Percentiles rank a stretch among this genome's conserved stretches.
Evolutionary conservation across 2,797 vertebrate species (phyloP).

Genomic region (Gorsachius magnificus): DNA sequence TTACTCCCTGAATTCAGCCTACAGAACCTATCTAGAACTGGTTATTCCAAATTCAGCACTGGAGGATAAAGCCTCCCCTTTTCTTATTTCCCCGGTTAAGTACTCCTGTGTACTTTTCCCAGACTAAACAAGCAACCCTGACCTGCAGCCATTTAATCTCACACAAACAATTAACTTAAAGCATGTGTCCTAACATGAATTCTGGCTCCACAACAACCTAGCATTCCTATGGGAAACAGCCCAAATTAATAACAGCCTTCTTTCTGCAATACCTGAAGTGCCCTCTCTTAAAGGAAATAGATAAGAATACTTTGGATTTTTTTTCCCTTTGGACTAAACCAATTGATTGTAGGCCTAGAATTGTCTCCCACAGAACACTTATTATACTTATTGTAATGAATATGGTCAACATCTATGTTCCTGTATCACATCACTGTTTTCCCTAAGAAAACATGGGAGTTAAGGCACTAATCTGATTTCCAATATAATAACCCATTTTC

Average conservation of each 20-base stretch:
- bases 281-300: constrained; percentile 45
- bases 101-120: constrained; percentile 48
- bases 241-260: constrained; percentile 64
- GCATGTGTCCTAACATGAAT: constrained; percentile 63
- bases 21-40: constrained; percentile 29
- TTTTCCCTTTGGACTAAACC: neutral
- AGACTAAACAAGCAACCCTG: constrained; percentile 62
- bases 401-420: neutral
- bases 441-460: neutral
- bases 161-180: constrained; percentile 61
- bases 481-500: constrained; percentile 17
- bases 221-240: constrained; percentile 59
- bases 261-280: constrained; percentile 47
- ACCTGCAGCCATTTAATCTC: constrained; percentile 61
- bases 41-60: constrained; percentile 55
- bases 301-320: neutral
- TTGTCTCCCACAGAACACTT: neutral
- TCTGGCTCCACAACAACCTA: constrained; percentile 39
- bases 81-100: constrained; percentile 45
- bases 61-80: constrained; percentile 33
- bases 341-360: constrained; percentile 17
- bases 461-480: constrained; percentile 10
- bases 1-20: constrained; percentile 37
- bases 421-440: neutral
- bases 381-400: neutral